Base-by-base conservation (phyloP, 2,113 vertebrate genomes). In the Elgaria multicarinata region DNA sequence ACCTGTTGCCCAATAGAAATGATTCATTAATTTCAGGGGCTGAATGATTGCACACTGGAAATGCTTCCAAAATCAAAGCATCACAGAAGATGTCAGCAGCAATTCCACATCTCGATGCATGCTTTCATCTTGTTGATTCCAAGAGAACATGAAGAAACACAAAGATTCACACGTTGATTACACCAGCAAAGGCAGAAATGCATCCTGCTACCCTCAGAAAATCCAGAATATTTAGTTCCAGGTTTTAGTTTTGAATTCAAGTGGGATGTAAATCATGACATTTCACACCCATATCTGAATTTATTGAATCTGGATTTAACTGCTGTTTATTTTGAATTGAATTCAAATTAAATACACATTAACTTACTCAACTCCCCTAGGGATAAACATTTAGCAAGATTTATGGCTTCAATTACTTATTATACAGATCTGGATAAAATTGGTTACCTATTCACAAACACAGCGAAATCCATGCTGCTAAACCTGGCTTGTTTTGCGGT, bases 1-100 rank as follows among this genome's bases (percentile, higher is more conserved):
- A 98, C 98, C 98, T 95, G 80, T 86, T 14, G 33, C 7, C 18
- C 75, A 84, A 77, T 26, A 55, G 46, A 81, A 44, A 82, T 33
- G 55, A 42, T 8, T 36, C 26, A n/a, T 71, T 72, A 36, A 20
- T 39, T 26, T 20, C 20, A 14, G 24, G 2, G 46, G 22, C 2
- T 55, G 46, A 85, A 18, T 42, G 2, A 74, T 42, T 66, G 39
- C 55, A 64, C 20, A 10, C 24, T 64, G 80, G 46, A 36, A 85
- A 20, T 36, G 53, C 20, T 64, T 20, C 42, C 16, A 44, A n/a
- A 10, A 18, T 69, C 64, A 46, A 50, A 31, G 50, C 36, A 44
- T 42, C 33, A 72, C 24, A n/a, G 39, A 74, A 67, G 50, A n/a
- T 13, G 4, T 16, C 66, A 66, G 18, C 28, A 69, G 33, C 3